These are phyloP conservation scores for Matsumyia berberina DNA, from an alignment of 2,888 invertebrate genomes.

Conservation along the genomic window DNA sequence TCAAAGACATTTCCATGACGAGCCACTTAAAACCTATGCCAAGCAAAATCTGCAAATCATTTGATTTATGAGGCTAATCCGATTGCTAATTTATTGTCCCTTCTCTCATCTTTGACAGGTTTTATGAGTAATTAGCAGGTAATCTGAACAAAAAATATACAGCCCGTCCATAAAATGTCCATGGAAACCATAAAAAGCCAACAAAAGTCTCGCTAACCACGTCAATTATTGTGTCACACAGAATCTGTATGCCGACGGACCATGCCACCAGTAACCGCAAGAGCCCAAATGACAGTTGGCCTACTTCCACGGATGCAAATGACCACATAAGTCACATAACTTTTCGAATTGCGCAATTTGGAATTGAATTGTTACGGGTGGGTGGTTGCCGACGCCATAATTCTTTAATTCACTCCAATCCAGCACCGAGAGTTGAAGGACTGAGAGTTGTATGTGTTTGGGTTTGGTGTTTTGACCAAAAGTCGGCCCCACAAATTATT, in stretches of 20 bases:
- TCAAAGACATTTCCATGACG: too few relatives aligned
- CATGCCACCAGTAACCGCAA: constrained; percentile 55
- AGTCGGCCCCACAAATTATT: constrained; percentile 43
- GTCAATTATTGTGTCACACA: constrained; percentile 58
- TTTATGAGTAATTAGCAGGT: background rate
- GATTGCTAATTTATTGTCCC: too few relatives aligned
- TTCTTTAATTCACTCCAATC: constrained; percentile 58
- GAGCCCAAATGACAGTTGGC: constrained; percentile 67
- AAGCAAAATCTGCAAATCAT: too few relatives aligned
- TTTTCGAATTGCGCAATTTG: constrained; percentile 71
- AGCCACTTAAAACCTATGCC: too few relatives aligned
- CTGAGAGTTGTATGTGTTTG: background rate
- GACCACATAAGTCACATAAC: constrained; percentile 75
- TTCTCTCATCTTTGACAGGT: background rate
- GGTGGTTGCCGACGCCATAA: constrained; percentile 65
- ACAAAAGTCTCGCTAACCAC: constrained; percentile 47
- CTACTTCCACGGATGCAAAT: constrained; percentile 73
- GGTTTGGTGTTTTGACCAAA: background rate
- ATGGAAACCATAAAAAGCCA: constrained; percentile 1
- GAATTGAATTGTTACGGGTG: constrained; percentile 72
- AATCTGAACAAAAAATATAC: background rate
- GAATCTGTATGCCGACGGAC: constrained; percentile 38
- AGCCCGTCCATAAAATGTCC: background rate
- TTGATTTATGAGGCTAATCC: too few relatives aligned
- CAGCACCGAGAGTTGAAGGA: constrained; percentile 19